Evolutionary conservation across 2,797 vertebrate species (phyloP).

Genomic region (Anolis apletophallus): DNA sequence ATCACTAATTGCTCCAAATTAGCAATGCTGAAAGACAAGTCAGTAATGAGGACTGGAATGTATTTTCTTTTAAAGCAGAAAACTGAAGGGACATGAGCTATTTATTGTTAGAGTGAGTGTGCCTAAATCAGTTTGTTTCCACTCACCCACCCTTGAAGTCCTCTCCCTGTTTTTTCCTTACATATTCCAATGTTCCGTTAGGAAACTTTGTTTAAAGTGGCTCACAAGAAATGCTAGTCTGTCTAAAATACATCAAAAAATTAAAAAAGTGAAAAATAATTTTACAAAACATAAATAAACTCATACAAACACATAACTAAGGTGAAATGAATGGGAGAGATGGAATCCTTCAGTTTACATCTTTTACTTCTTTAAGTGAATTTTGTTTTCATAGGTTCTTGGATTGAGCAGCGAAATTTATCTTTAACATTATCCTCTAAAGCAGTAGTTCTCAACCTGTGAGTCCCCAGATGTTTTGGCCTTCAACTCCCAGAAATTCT

Average conservation of each 20-base stretch:
- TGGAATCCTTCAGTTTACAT: too few relatives aligned
- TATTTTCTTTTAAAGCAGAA: conserved; percentile 14
- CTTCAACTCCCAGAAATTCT: too few relatives aligned
- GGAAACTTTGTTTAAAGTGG: too few relatives aligned
- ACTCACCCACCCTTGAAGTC: not conserved
- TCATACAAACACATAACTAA: too few relatives aligned
- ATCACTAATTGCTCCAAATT: conserved; percentile 6
- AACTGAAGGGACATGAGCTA: not conserved
- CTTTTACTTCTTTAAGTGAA: not conserved
- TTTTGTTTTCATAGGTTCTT: not conserved
- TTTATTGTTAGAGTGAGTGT: not conserved
- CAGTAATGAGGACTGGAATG: not conserved
- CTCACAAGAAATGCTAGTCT: too few relatives aligned
- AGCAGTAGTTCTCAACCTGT: not conserved
- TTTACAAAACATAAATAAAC: too few relatives aligned
- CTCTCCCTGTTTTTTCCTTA: not conserved
- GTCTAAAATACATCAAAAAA: too few relatives aligned
- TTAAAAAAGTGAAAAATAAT: too few relatives aligned
- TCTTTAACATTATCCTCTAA: not conserved
- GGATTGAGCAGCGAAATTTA: conserved; percentile 10
- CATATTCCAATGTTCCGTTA: too few relatives aligned
- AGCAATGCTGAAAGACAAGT: not conserved
- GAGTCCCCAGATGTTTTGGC: too few relatives aligned
- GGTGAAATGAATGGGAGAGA: too few relatives aligned
- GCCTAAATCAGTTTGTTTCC: not conserved